phyloP scores from a whole-genome alignment of 2,888 invertebrate species.

The Peribatodes rhomboidaria region DNA sequence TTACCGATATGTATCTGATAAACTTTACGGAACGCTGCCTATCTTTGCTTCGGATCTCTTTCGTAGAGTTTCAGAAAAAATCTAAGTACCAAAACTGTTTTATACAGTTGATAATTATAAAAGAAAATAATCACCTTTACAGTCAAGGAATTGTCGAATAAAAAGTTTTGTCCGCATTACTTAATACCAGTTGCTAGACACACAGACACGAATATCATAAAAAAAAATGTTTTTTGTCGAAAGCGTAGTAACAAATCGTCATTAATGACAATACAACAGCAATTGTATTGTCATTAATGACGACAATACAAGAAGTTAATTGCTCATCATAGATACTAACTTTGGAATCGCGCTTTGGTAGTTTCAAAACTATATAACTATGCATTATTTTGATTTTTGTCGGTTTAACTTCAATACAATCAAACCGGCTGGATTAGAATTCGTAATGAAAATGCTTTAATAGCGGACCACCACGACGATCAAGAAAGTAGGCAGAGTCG shows the following conservation, averaged over 20 bases:
- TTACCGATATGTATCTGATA: conserved; percentile 39
- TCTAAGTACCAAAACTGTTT: background rate
- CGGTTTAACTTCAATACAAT: background rate
- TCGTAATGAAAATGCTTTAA: background rate
- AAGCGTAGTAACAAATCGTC: too few species aligned
- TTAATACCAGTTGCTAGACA: too few species aligned
- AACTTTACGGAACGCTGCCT: conserved; percentile 43
- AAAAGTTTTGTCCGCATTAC: too few species aligned
- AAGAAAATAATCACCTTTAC: background rate
- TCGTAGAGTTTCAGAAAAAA: conserved; percentile 13
- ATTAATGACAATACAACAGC: too few species aligned
- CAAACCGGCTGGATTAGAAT: background rate
- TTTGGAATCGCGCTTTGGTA: too few species aligned
- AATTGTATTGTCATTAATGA: too few species aligned
- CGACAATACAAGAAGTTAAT: too few species aligned
- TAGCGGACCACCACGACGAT: background rate
- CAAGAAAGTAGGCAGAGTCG: conserved; percentile 9
- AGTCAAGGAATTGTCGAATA: too few species aligned
- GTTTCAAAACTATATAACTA: too few species aligned
- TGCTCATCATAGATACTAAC: too few species aligned
- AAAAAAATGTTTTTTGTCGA: too few species aligned
- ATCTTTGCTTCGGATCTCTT: conserved; percentile 24
- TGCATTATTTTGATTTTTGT: background rate
- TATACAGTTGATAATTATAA: background rate
- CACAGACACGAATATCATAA: too few species aligned